Evolutionary conservation across 2,113 vertebrate species (phyloP), one percentile per base, ranked within the genome.

Genomic region (Brienomyrus brachyistius): DNA sequence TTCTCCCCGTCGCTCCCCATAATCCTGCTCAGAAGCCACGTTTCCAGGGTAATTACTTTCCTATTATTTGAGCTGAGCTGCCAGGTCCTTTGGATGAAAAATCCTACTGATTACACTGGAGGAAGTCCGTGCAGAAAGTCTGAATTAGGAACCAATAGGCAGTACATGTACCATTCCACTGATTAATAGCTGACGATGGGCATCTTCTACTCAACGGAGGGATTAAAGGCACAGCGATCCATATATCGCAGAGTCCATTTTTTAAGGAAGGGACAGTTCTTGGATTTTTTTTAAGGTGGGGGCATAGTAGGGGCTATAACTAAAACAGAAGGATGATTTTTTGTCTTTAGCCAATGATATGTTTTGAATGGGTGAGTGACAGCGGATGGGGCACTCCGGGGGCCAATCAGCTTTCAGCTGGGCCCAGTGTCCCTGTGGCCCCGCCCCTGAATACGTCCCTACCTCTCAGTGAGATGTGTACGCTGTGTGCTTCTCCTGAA

Each of bases 1-100:
- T 52, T 82, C 87, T 77, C 56, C 87, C 86, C 35, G n/a, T 48
- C 48, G 80, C 50, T 45, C 23, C 17, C 77, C 13, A 66, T 92
- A 92, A 90, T 92, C 91, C 88, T 83, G 50, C 70, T 82, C 88
- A 89, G 90, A 92, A 89, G 90, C 90, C 88, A 89, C 90, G 89
- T 87, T 92, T 89, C 91, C 90, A 88, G 77, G 88, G 83, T 90
- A 92, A 92, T 93, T 91, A 91, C 91, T 91, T 89, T 70, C 85
- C 90, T 91, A 90, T 92, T 90, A 91, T 83, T 62, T 84, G 43
- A 89, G 70, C 50, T 56, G n/a, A 40, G 50, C 21, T 31, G 87
- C 82, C 88, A 23, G 51, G 86, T 2, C 19, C 45, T 48, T 85
- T 23, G 45, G 83, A n/a, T 85, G 83, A 86, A 50, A 56, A 86